These are phyloP conservation scores for Zaprionus ghesquierei DNA, from an alignment of 1,140 invertebrate genomes.

Conservation along the genomic window DNA sequence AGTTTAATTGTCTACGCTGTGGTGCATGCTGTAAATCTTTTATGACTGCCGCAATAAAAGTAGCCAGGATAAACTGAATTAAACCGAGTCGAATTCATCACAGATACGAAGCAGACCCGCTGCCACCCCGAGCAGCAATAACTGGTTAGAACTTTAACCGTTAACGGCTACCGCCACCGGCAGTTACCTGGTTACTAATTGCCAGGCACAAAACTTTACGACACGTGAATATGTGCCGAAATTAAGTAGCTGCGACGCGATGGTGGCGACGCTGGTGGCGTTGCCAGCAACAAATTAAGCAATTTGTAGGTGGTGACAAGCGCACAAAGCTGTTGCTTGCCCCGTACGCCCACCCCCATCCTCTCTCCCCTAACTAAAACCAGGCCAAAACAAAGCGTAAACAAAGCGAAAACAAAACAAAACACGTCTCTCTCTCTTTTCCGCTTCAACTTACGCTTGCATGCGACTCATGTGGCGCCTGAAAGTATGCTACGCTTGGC, in stretches of 20 bases:
- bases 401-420: neutral
- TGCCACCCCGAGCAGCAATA: neutral
- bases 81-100: neutral
- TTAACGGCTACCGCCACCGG: constrained; percentile 19
- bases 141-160: constrained; percentile 22
- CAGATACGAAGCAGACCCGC: neutral
- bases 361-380: too few relatives aligned
- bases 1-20: neutral
- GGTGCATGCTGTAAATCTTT: constrained; percentile 31
- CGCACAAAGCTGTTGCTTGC: constrained; percentile 14
- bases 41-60: constrained; percentile 22
- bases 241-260: constrained; percentile 18
- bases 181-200: constrained; percentile 45
- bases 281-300: constrained; percentile 46
- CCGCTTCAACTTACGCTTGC: constrained; percentile 69
- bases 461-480: constrained; percentile 73
- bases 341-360: neutral
- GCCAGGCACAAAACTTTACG: constrained; percentile 40
- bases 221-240: constrained; percentile 47
- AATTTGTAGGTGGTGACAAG: constrained; percentile 34
- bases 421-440: constrained; percentile 23
- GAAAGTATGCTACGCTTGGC: constrained; percentile 54
- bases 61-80: neutral
- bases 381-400: constrained; percentile 3
- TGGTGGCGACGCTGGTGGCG: neutral